Evolutionary conservation across 2,888 invertebrate species (phyloP), one percentile per base, ranked within the genome.

Genomic region (Drosophila koepferae): DNA sequence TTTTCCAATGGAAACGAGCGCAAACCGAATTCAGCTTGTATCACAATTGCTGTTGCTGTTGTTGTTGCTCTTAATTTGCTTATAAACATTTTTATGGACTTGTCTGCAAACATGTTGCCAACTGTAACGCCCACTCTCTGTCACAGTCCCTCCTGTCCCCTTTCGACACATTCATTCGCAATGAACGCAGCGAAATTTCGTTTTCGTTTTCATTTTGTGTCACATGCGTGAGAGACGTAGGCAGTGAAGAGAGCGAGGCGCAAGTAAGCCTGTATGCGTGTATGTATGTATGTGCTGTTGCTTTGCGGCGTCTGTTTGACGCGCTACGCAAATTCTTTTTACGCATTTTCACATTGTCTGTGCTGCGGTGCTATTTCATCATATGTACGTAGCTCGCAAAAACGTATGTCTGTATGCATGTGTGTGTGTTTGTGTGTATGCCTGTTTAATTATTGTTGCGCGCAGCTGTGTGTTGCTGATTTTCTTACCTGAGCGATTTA

Each of bases 331-430:
- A 81, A 76, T 76, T 79, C 71, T 66, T 83, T 82, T 70, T 85
- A 69, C 82, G 84, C 81, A 77, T 79, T 86, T 89, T 82, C 76
- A 80, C 88, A 79, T 77, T 84, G 80, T 82, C 88, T 81, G 75
- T 81, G 75, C 53, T 64, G 59, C 69, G 73, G 59, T 71, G 73
- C 72, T 80, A 87, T 86, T 86, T 87, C 89, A 89, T 84, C 87
- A 89, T 74, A 68, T 2, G 20, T 20, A 68, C 20, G 20, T 20
- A 68, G 75, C 58, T 48, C 62, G 72, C 70, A 77, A 81, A 51
- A 81, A 66, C 51, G 70, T 64, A n/a, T n/a, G 68, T 59, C 8
- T 55, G 40, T 48, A 18, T 43, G 48, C 36, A n/a, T 28, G 28
- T 28, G 7, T 28, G 7, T 36, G 10, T 44, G 14, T 43, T 14